Conservation (phyloP, 2,888 invertebrate species). For the Andricus curvator region DNA sequence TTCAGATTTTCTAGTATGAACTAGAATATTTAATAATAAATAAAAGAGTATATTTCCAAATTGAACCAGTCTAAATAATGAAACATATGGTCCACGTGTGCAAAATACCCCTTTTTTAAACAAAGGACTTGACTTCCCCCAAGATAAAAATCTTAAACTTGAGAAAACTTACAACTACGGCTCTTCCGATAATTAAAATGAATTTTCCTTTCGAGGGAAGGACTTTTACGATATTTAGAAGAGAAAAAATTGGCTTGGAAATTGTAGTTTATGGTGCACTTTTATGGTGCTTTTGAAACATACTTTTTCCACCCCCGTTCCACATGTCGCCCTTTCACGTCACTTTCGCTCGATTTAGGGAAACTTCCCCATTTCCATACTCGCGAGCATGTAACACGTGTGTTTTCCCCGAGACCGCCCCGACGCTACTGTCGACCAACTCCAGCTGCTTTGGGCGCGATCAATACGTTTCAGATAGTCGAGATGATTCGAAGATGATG, state of each 20-base stretch:
- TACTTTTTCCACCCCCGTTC: slow-evolving; percentile 4
- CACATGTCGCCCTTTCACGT: slow-evolving; percentile 4
- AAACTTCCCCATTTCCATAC: slow-evolving; percentile 44
- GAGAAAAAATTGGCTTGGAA: not conserved
- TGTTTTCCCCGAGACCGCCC: slow-evolving; percentile 71
- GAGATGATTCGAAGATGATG: slow-evolving; percentile 58
- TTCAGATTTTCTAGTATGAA: not conserved
- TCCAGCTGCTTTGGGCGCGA: slow-evolving; percentile 72
- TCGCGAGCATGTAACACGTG: slow-evolving; percentile 61
- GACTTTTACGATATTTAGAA: not conserved
- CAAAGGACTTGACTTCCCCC: not conserved
- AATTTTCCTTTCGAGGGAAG: not conserved
- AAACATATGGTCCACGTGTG: not conserved
- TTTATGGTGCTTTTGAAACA: not conserved
- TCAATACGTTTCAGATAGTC: slow-evolving; percentile 75
- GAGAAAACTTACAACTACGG: slow-evolving; percentile 2
- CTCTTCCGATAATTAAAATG: not conserved
- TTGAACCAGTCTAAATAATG: not conserved
- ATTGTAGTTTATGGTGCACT: not conserved
- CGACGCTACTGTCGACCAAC: slow-evolving; percentile 72
- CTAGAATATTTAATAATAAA: not conserved
- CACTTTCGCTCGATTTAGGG: slow-evolving; percentile 32
- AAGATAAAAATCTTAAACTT: not conserved
- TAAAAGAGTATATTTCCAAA: not conserved
- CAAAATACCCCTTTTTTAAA: not conserved